These are phyloP conservation scores for Ceyx margarethae DNA, from an alignment of 2,113 vertebrate genomes.

Conservation along the genomic window DNA sequence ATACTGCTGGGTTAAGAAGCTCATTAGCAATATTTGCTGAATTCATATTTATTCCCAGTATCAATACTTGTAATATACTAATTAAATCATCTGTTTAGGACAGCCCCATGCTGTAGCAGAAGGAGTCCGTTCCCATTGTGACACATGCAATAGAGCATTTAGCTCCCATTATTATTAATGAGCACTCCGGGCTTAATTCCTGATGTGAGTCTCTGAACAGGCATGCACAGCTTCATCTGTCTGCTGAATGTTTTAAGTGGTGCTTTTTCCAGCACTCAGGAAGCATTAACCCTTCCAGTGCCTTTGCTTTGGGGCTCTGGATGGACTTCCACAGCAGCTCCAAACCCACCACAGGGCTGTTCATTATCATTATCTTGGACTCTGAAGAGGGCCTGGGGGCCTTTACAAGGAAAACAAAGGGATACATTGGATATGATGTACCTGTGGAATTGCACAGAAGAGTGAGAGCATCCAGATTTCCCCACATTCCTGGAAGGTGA, in stretches of 20 bases:
- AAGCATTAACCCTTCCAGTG: neutral
- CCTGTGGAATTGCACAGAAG: neutral
- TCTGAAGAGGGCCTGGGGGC: neutral
- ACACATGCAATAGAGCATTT: conserved; percentile 36
- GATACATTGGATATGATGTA: neutral
- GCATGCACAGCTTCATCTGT: neutral
- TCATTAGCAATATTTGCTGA: conserved; percentile 54
- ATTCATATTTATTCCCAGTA: conserved; percentile 53
- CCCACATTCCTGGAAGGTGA: neutral
- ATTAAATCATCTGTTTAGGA: conserved; percentile 60
- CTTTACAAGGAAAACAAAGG: neutral
- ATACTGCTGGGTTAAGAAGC: conserved; percentile 32
- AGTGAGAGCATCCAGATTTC: neutral
- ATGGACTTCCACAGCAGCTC: neutral
- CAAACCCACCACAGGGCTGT: neutral
- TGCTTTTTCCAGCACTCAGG: neutral
- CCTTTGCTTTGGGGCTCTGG: neutral
- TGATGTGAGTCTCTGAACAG: conserved; percentile 19
- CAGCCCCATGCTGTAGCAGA: conserved; percentile 35
- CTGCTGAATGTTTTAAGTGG: neutral
- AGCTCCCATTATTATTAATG: conserved; percentile 63
- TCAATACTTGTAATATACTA: conserved; percentile 51
- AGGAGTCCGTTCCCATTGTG: neutral
- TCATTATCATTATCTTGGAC: neutral
- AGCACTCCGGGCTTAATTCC: conserved; percentile 53